These are phyloP conservation scores for Spinus olivaceus DNA, from an alignment of 2,797 vertebrate genomes.

Conservation along the genomic window DNA sequence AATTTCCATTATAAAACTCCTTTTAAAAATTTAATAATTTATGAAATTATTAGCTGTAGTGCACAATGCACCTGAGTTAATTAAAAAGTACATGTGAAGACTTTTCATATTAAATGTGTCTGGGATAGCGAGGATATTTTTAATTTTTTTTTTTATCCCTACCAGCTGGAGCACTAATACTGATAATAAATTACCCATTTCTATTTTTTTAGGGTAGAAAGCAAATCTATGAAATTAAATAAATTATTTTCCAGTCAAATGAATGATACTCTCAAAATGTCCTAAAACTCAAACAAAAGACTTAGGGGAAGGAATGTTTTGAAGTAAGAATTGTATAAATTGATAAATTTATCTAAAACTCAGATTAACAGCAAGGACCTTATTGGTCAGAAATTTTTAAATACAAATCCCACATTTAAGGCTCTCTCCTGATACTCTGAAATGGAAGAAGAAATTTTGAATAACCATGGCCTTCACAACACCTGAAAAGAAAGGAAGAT, in stretches of 20 bases:
- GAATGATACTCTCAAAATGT: background rate
- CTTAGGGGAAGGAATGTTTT: fast-evolving
- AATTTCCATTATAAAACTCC: background rate
- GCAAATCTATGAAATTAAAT: background rate
- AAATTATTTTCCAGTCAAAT: background rate
- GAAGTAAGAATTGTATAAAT: background rate
- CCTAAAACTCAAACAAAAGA: background rate
- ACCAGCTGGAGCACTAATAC: background rate
- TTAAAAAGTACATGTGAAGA: background rate
- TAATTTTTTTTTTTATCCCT: background rate
- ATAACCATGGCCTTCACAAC: background rate
- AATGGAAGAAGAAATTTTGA: background rate
- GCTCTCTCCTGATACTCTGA: background rate
- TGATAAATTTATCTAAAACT: background rate
- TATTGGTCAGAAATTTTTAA: background rate
- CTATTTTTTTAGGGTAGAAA: background rate
- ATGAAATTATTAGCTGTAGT: background rate
- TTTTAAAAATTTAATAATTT: background rate
- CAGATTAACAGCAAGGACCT: background rate
- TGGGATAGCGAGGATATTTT: background rate
- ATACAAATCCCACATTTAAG: background rate
- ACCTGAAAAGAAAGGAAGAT: background rate
- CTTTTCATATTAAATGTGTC: background rate
- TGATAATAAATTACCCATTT: background rate
- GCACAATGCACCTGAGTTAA: background rate